Base-by-base conservation (phyloP, 2,888 invertebrate genomes). In the Saturnia pavonia region DNA sequence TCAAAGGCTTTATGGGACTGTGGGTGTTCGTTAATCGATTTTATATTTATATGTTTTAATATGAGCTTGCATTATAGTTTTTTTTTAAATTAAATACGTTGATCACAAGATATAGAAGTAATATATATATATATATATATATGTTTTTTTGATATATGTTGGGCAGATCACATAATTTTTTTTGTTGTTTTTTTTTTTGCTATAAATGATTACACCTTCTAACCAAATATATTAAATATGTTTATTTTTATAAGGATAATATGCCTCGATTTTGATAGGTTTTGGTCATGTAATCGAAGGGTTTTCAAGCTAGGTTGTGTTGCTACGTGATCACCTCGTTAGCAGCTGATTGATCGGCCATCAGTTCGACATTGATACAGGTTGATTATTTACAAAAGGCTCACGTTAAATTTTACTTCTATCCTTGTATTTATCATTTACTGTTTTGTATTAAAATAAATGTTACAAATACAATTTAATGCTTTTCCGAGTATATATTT, bases 281-380 rank as follows among this genome's bases (percentile, higher is more conserved):
- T 65, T 19, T 69, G 27, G 27, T 12, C 63, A 63, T 69, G 76
- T 70, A 74, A 73, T 71, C 72, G 75, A 71, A 71, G 70, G 74
- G 70, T 73, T 72, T 73, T 68, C 68, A 71, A 76, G 69, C 71
- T 71, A 70, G 71, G 71, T 73, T 51, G 22, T 80, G 82, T 84
- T 80, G 78, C 84, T 87, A 86, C 86, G 87, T 88, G 87, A 85
- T 82, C 84, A 81, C 76, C 92, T 93, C 91, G 93, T 93, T 93
- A 92, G 86, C 88, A 84, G 74, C 91, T 92, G 92, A 93, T 92
- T 92, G 92, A 93, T 93, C 90, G 91, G 84, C 87, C 85, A 84
- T 89, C 89, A 87, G 78, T 78, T 74, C 84, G 84, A 86, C 80
- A 72, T 67, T 66, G 76, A 79, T 88, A 92, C 90, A 91, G 90